Conservation (phyloP, 2,888 invertebrate genomes). For the Drosophila colorata region DNA sequence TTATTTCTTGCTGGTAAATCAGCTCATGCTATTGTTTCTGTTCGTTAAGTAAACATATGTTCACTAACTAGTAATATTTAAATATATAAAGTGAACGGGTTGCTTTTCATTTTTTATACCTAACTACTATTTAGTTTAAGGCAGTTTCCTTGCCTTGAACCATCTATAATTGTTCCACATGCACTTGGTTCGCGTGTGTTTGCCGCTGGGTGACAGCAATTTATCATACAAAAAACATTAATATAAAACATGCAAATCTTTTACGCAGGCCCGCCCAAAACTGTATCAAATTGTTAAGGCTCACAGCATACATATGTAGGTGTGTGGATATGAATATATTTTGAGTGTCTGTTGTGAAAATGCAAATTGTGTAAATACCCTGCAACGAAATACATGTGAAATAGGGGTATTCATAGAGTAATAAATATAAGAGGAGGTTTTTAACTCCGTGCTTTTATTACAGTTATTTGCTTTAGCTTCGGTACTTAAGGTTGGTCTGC, state of each 20-base stretch:
- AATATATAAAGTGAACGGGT: conserved; percentile 4
- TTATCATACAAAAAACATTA: conserved; percentile 12
- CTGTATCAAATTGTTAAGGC: conserved; percentile 20
- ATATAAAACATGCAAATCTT: conserved; percentile 5
- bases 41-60: neutral
- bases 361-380: conserved; percentile 32
- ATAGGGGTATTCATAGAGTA: neutral
- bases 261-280: conserved; percentile 9
- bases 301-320: conserved; percentile 1
- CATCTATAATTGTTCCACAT: conserved; percentile 3
- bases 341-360: conserved; percentile 16
- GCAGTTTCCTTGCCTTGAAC: conserved; percentile 25
- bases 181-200: neutral
- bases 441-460: too few species aligned
- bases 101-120: neutral
- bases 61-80: neutral
- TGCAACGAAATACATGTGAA: neutral
- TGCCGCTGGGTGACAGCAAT: conserved; percentile 18
- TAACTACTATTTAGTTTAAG: conserved; percentile 1
- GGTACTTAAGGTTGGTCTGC: too few species aligned
- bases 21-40: neutral
- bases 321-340: neutral
- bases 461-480: too few species aligned
- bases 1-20: too few species aligned
- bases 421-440: too few species aligned